Conservation (phyloP, 30 jellyfish, hydroid and myxozoan species). For the Sanderia malayensis region DNA sequence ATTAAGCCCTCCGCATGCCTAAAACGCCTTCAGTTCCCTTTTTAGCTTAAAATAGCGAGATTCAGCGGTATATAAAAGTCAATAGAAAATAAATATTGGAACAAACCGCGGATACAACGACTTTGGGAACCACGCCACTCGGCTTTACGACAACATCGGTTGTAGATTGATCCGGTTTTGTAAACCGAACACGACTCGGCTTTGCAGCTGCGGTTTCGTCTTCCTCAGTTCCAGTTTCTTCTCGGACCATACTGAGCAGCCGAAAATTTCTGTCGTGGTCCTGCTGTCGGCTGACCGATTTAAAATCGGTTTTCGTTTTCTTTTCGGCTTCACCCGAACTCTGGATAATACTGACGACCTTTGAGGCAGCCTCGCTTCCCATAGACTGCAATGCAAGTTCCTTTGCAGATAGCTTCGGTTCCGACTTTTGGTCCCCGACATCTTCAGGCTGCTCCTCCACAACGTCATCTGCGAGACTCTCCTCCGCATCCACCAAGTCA, state of each 20-base stretch:
- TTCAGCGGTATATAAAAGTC: too few species aligned
- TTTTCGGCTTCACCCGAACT: not conserved
- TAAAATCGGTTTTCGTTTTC: not conserved
- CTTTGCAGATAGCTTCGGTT: slow-evolving; percentile 50
- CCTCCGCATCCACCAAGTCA: not conserved
- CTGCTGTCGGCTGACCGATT: slow-evolving; percentile 31
- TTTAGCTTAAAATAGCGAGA: too few species aligned
- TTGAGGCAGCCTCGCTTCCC: slow-evolving; percentile 83
- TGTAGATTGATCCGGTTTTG: too few species aligned
- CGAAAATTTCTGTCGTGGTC: slow-evolving; percentile 25
- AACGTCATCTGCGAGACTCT: not conserved
- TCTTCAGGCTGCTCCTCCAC: not conserved
- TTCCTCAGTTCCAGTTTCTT: slow-evolving; percentile 51
- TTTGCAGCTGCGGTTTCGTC: slow-evolving; percentile 55
- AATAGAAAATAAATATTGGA: too few species aligned
- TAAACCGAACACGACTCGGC: slow-evolving; percentile 37
- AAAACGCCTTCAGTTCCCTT: too few species aligned
- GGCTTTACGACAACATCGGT: too few species aligned
- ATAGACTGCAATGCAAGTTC: slow-evolving; percentile 88
- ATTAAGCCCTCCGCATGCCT: too few species aligned
- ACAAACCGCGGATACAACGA: too few species aligned
- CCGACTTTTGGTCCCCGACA: not conserved
- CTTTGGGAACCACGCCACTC: too few species aligned
- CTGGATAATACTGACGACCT: slow-evolving; percentile 45
- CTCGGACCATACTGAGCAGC: slow-evolving; percentile 47